A percentile compares a stretch with the other conserved stretches of the same genome.
Conservation (phyloP, 2,888 invertebrate genomes). For the Tetragonisca angustula region DNA sequence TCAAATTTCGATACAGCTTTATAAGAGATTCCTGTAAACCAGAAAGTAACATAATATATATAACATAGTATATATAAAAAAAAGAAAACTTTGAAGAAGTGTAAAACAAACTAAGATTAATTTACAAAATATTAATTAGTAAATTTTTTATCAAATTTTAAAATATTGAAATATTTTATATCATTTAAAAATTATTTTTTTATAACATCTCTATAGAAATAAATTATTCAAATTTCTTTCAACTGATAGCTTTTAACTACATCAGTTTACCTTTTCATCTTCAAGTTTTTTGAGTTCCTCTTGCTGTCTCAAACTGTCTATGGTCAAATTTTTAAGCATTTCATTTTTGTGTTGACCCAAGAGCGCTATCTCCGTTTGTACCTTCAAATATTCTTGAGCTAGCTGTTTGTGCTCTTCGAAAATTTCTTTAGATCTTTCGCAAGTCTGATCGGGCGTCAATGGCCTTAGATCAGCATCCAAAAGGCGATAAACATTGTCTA, state of each 20-base stretch:
- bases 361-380: slow-evolving; percentile 94
- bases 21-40: slow-evolving; percentile 87
- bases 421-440: slow-evolving; percentile 91
- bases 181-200: not conserved
- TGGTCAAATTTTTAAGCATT: slow-evolving; percentile 86
- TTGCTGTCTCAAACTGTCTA: slow-evolving; percentile 86
- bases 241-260: not conserved
- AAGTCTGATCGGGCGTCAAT: slow-evolving; percentile 91
- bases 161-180: not conserved
- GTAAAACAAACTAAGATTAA: no score
- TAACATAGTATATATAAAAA: no score
- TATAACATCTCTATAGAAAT: not conserved
- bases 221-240: not conserved
- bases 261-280: slow-evolving; percentile 88
- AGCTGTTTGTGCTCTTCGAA: slow-evolving; percentile 95
- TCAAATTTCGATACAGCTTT: slow-evolving; percentile 88
- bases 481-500: slow-evolving; percentile 90
- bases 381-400: slow-evolving; percentile 94
- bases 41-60: not conserved
- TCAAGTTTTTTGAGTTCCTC: slow-evolving; percentile 88
- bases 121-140: no score
- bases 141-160: no score
- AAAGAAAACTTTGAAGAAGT: not conserved
- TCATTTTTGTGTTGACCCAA: slow-evolving; percentile 92
- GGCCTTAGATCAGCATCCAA: slow-evolving; percentile 93